A percentile compares a stretch with the other conserved stretches of the same genome.
Conservation (phyloP, 2,113 vertebrate species). For the Anoura caudifer region DNA sequence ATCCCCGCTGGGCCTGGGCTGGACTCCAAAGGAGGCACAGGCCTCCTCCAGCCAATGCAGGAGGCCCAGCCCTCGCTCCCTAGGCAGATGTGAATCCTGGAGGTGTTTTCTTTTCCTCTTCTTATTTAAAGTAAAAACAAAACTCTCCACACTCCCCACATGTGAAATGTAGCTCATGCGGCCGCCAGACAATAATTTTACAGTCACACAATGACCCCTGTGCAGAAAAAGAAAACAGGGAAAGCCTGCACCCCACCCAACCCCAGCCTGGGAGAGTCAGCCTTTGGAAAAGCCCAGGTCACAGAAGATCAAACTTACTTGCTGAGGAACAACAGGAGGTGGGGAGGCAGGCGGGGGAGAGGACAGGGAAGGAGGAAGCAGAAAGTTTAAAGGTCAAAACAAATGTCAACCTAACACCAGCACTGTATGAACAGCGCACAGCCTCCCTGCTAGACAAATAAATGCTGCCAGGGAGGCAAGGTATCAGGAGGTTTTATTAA, state of each 20-base stretch:
- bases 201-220: constrained; percentile 67
- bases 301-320: constrained; percentile 66
- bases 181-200: constrained; percentile 65
- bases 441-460: constrained; percentile 68
- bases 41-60: not conserved
- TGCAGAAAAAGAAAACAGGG: constrained; percentile 38
- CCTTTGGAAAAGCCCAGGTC: constrained; percentile 67
- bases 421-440: constrained; percentile 68
- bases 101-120: constrained; percentile 71
- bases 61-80: constrained; percentile 45
- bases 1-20: constrained; percentile 15
- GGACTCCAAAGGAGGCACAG: constrained; percentile 15
- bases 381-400: constrained; percentile 76
- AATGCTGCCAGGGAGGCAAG: constrained; percentile 53
- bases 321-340: constrained; percentile 73
- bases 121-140: constrained; percentile 78
- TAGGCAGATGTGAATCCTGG: constrained; percentile 1
- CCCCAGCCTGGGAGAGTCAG: constrained; percentile 66
- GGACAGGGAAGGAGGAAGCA: constrained; percentile 60
- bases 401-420: constrained; percentile 76
- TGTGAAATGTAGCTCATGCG: constrained; percentile 61
- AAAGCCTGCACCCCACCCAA: constrained; percentile 61
- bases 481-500: constrained; percentile 65
- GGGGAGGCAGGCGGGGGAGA: not conserved
- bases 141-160: constrained; percentile 52